A percentile compares a stretch with the other conserved stretches of the same genome.
Conservation (phyloP, 2,888 invertebrate species). For the Dasysyrphus albostriatus region DNA sequence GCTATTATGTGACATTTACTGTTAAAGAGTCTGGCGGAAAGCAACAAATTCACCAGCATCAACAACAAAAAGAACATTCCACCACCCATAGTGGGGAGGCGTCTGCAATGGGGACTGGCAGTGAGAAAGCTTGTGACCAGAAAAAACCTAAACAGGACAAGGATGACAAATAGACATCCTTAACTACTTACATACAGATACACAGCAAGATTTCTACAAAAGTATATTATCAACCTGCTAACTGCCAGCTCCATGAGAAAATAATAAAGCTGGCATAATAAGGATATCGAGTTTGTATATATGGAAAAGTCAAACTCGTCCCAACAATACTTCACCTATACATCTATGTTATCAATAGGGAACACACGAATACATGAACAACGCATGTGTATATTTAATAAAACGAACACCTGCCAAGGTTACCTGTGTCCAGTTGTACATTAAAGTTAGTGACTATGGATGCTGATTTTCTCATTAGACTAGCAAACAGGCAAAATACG, state of each 20-base stretch:
- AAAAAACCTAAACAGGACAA: conserved; percentile 69
- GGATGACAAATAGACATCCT: conserved; percentile 70
- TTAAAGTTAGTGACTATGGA: conserved; percentile 40
- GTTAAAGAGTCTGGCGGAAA: conserved; percentile 87
- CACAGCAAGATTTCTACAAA: conserved; percentile 39
- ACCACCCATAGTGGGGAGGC: conserved; percentile 12
- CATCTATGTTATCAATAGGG: background rate
- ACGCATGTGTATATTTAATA: conserved; percentile 26
- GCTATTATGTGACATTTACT: conserved; percentile 96
- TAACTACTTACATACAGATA: conserved; percentile 44
- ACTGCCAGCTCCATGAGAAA: conserved; percentile 66
- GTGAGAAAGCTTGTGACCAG: conserved; percentile 62
- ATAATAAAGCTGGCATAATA: conserved; percentile 62
- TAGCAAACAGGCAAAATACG: conserved; percentile 37
- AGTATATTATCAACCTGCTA: conserved; percentile 54
- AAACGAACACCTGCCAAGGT: conserved; percentile 57
- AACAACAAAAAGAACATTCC: conserved; percentile 50
- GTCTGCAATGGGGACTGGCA: conserved; percentile 18
- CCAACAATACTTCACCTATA: conserved; percentile 33
- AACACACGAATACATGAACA: background rate
- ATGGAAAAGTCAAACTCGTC: conserved; percentile 43
- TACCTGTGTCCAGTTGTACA: conserved; percentile 50
- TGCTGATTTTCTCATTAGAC: conserved; percentile 67
- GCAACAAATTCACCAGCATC: conserved; percentile 65
- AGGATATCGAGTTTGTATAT: conserved; percentile 47